Evolutionary conservation across 2,888 invertebrate species (phyloP).

Genomic region (Cosmia pyralina): DNA sequence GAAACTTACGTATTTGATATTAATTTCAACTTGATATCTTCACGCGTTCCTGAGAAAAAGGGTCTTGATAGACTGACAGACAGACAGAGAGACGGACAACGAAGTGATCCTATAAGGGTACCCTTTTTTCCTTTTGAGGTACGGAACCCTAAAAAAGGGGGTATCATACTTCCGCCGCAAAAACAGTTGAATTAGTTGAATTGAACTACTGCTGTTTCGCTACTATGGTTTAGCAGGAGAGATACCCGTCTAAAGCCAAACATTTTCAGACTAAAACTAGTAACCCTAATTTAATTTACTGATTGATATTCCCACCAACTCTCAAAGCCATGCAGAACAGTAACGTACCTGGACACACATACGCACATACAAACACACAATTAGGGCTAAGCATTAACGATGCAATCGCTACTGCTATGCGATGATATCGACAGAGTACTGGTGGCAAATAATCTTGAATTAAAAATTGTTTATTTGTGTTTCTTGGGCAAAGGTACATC

Average conservation of each 20-base stretch:
- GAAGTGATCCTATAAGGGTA: too few relatives aligned
- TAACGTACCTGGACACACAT: constrained; percentile 12
- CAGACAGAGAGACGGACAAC: too few relatives aligned
- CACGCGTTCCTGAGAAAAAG: too few relatives aligned
- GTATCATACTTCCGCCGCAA: too few relatives aligned
- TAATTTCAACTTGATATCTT: too few relatives aligned
- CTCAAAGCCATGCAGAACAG: constrained; percentile 15
- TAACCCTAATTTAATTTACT: constrained; percentile 2
- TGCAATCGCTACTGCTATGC: constrained; percentile 54
- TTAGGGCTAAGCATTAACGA: constrained; percentile 56
- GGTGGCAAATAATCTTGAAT: constrained; percentile 18
- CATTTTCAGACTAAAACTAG: neutral
- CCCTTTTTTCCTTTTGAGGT: too few relatives aligned
- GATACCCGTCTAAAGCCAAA: neutral
- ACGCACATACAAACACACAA: constrained; percentile 30
- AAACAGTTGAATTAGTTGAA: too few relatives aligned
- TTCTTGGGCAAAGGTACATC: neutral
- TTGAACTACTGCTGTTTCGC: too few relatives aligned
- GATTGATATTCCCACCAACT: constrained; percentile 13
- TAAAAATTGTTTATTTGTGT: neutral
- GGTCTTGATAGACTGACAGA: too few relatives aligned
- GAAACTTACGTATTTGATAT: too few relatives aligned
- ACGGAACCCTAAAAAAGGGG: too few relatives aligned
- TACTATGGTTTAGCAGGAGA: too few relatives aligned
- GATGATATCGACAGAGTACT: constrained; percentile 57